Base-by-base conservation (phyloP, 2,113 vertebrate genomes). In the Clarias gariepinus region DNA sequence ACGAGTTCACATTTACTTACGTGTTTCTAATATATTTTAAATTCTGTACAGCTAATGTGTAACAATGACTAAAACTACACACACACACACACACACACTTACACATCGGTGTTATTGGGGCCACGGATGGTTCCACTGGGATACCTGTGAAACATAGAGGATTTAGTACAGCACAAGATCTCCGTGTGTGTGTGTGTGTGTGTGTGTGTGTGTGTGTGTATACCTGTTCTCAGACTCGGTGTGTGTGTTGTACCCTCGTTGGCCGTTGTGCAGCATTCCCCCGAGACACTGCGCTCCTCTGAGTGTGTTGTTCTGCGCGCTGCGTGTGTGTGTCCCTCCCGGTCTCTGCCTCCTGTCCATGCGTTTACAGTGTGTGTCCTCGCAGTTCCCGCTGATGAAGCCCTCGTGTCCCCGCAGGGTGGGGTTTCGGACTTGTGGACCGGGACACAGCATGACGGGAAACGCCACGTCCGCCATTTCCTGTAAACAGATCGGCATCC, bases 301-400 rank as follows among this genome's bases (percentile, higher is more conserved):
- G 73, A 91, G 87, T 81, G 95, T 91, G 90, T 96, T 95, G 55
- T 89, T 88, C 74, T 94, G 94, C 77, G 89, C 80, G 9, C 87
- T 93, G 84, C 73, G 91, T 90, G 92, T 88, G 88, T 92, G 92
- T 60, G 81, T 89, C 86, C 77, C 83, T 58, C 85, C 11, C 13
- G 91, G 94, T 89, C 94, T 96, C 74, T 85, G 80, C 90, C 92
- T 96, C 89, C 93, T 95, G n/a, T 86, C 58, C 92, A 93, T 90
- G 92, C 90, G 85, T 91, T 94, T 93, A 87, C 87, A 90, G 58
- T 90, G 90, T 88, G 79, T 88, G 74, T 96, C 94, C 30, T 96
- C 94, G 73, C 90, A 30, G 78, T 92, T 90, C 86, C 88, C 87
- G 85, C 88, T 90, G 83, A 94, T 85, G 73, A 87, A 58, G 79